Percentiles rank a stretch among this genome's conserved stretches.
These are phyloP conservation scores for Condylura cristata DNA, from an alignment of 2,113 vertebrate genomes.

Conservation along the genomic window DNA sequence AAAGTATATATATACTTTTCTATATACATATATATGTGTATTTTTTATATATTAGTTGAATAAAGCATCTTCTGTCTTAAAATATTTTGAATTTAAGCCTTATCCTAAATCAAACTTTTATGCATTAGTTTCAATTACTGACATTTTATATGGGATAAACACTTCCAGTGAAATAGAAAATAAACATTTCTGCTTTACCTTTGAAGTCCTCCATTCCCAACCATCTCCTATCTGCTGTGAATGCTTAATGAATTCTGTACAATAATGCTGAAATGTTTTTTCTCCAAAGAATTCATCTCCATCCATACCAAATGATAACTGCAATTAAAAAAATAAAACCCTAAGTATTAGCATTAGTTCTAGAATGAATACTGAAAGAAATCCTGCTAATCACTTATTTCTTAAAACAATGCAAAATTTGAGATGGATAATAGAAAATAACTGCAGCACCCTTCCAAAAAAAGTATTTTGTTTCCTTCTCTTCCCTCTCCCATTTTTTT, in stretches of 20 bases:
- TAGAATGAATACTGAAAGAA: conserved; percentile 52
- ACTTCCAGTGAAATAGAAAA: not conserved
- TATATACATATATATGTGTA: no score
- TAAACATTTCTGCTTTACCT: conserved; percentile 84
- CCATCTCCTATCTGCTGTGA: conserved; percentile 90
- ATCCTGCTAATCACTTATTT: conserved; percentile 32
- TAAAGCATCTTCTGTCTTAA: conserved; percentile 57
- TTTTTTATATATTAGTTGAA: no score
- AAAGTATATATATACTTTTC: no score
- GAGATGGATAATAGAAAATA: not conserved
- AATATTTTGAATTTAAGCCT: conserved; percentile 48
- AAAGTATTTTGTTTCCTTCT: not conserved
- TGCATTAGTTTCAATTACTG: conserved; percentile 33
- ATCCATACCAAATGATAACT: conserved; percentile 80
- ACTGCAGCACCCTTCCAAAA: not conserved
- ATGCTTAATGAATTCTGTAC: conserved; percentile 88
- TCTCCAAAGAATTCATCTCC: conserved; percentile 87
- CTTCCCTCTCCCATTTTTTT: not conserved
- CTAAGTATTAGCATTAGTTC: conserved; percentile 61
- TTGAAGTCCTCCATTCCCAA: conserved; percentile 91
- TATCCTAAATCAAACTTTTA: conserved; percentile 60
- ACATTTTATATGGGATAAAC: conserved; percentile 1
- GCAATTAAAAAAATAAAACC: conserved; percentile 63
- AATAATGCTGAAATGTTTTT: conserved; percentile 86
- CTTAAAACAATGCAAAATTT: conserved; percentile 34